These are phyloP conservation scores for Mastacembelus armatus DNA, from an alignment of 2,797 vertebrate species.

Conservation along the genomic window DNA sequence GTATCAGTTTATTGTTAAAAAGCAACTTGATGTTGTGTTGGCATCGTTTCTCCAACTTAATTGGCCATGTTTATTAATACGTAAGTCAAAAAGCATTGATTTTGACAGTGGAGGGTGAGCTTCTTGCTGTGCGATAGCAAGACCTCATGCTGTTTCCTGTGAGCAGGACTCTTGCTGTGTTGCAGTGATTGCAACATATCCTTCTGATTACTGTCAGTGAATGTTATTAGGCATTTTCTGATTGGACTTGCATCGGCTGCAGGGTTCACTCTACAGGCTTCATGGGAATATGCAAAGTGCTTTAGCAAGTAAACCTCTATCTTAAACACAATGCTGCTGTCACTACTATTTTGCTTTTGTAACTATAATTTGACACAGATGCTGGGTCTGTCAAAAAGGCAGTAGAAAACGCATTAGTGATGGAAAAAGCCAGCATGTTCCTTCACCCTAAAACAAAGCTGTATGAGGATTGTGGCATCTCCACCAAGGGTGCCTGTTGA, in stretches of 20 bases:
- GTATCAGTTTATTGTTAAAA: slow-evolving; percentile 32
- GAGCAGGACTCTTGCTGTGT: slow-evolving; percentile 77
- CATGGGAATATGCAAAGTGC: slow-evolving; percentile 80
- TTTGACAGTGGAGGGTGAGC: slow-evolving; percentile 73
- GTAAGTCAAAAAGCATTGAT: slow-evolving; percentile 79
- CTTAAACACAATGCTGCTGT: slow-evolving; percentile 65
- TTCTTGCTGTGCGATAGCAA: slow-evolving; percentile 70
- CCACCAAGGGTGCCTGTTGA: slow-evolving; percentile 65
- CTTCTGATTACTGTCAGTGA: slow-evolving; percentile 82
- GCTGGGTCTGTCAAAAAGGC: slow-evolving; percentile 73
- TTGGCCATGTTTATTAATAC: slow-evolving; percentile 82
- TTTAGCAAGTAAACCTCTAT: slow-evolving; percentile 68
- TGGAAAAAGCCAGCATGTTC: slow-evolving; percentile 75
- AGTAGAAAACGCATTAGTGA: slow-evolving; percentile 74
- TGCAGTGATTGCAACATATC: slow-evolving; percentile 84
- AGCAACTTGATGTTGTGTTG: slow-evolving; percentile 69
- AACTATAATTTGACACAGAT: slow-evolving; percentile 81
- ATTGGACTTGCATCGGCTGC: slow-evolving; percentile 75
- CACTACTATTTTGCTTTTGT: slow-evolving; percentile 68
- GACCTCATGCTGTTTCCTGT: slow-evolving; percentile 70
- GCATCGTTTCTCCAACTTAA: slow-evolving; percentile 77
- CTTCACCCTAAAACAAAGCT: slow-evolving; percentile 73
- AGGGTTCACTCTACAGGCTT: slow-evolving; percentile 75
- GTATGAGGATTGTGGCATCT: slow-evolving; percentile 74
- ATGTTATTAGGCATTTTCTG: slow-evolving; percentile 80